phyloP scores from a whole-genome alignment of 1,140 invertebrate species.

The Drosophila persimilis region DNA sequence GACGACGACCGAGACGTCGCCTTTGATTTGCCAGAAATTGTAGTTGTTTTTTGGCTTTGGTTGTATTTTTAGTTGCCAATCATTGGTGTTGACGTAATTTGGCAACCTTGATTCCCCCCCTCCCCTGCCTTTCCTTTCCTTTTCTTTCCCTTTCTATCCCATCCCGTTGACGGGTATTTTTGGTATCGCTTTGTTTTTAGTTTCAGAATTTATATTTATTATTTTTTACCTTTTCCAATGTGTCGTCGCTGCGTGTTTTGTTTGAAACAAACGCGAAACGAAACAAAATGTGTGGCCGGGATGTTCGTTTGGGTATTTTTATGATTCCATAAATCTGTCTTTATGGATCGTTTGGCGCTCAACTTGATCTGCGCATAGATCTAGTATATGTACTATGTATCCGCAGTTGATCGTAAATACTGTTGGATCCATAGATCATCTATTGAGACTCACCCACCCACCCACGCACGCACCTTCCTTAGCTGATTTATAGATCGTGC shows the following conservation, averaged over 20 bases:
- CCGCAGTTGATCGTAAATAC: constrained; percentile 53
- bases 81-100: constrained; percentile 76
- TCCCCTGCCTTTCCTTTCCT: constrained; percentile 18
- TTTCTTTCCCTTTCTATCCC: constrained; percentile 6
- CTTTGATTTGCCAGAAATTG: constrained; percentile 69
- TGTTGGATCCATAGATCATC: constrained; percentile 53
- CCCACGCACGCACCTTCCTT: too few species aligned
- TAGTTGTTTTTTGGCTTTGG: constrained; percentile 14
- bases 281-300: constrained; percentile 21
- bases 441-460: constrained; percentile 21
- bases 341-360: constrained; percentile 52
- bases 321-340: constrained; percentile 69
- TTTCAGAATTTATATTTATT: constrained; percentile 75
- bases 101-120: constrained; percentile 74
- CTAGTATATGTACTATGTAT: constrained; percentile 1
- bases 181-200: constrained; percentile 39
- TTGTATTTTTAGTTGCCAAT: constrained; percentile 71
- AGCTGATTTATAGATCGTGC: constrained; percentile 37
- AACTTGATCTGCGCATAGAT: constrained; percentile 40
- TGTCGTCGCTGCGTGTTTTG: constrained; percentile 62
- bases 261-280: constrained; percentile 62
- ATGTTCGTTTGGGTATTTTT: constrained; percentile 56
- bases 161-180: constrained; percentile 9
- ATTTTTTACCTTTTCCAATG: constrained; percentile 78
- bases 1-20: constrained; percentile 65